Percentiles rank a stretch among this genome's conserved stretches.
phyloP scores from a whole-genome alignment of 2,113 vertebrate genomes.

The Lonchura striata region DNA sequence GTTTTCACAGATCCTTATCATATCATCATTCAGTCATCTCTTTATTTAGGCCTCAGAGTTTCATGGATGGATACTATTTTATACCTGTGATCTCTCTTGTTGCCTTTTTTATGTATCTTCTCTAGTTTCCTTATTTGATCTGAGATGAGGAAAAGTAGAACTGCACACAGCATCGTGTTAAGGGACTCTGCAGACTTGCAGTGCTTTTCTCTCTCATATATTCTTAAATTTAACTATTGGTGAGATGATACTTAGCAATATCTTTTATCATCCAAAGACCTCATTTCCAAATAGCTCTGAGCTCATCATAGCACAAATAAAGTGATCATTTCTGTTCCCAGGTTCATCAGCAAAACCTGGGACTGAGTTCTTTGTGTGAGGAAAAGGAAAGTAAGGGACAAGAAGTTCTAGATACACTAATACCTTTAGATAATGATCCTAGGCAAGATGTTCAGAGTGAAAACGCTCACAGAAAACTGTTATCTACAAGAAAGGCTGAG shows the following conservation, averaged over 20 bases:
- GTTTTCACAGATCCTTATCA: not conserved
- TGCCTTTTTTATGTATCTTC: not conserved
- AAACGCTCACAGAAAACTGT: not conserved
- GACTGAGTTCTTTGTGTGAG: not conserved
- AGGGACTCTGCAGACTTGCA: not conserved
- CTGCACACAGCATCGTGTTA: not conserved
- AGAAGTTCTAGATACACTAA: not conserved
- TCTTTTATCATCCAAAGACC: not conserved
- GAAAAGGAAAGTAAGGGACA: not conserved
- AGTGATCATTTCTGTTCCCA: not conserved
- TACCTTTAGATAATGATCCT: not conserved
- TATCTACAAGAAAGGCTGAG: not conserved
- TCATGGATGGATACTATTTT: not conserved
- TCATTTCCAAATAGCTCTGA: not conserved
- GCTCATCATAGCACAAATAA: not conserved
- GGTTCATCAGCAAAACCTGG: not conserved
- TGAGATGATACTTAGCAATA: not conserved
- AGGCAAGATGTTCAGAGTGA: not conserved
- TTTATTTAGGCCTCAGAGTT: not conserved
- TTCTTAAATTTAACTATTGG: not conserved
- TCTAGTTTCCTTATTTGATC: not conserved
- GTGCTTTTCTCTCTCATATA: not conserved
- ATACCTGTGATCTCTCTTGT: not conserved
- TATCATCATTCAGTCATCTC: fast-evolving
- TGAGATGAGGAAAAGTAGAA: not conserved